Evolutionary conservation across 2,888 invertebrate species (phyloP).

Genomic region (Melanostoma mellinum): DNA sequence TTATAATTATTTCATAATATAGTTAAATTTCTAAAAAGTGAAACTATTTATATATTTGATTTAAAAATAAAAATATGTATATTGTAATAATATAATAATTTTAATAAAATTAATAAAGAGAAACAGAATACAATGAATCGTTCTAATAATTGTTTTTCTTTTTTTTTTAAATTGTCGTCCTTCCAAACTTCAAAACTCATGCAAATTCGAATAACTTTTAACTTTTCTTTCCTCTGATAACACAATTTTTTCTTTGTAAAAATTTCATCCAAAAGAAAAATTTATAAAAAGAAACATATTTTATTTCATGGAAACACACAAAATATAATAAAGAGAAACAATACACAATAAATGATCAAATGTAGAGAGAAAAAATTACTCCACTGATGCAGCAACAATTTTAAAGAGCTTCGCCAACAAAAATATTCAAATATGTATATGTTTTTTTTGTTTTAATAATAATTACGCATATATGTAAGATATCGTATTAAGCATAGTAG

Average conservation of each 20-base stretch:
- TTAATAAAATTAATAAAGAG: slow-evolving; percentile 62
- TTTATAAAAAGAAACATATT: slow-evolving; percentile 20
- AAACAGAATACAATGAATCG: slow-evolving; percentile 65
- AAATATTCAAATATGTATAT: slow-evolving; percentile 30
- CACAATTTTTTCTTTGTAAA: slow-evolving; percentile 24
- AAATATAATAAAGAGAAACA: slow-evolving; percentile 6
- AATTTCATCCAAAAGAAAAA: slow-evolving; percentile 11
- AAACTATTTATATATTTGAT: slow-evolving; percentile 71
- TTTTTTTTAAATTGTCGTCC: not conserved
- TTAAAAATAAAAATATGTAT: slow-evolving; percentile 59
- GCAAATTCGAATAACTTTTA: slow-evolving; percentile 31
- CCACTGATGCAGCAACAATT: slow-evolving; percentile 53
- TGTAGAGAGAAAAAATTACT: slow-evolving; percentile 11
- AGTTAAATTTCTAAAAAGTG: slow-evolving; percentile 66
- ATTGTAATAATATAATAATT: slow-evolving; percentile 54
- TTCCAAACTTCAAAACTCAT: slow-evolving; percentile 25
- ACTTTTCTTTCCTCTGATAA: not conserved
- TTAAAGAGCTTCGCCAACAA: slow-evolving; percentile 14
- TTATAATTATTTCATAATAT: slow-evolving; percentile 59
- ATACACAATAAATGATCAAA: slow-evolving; percentile 30
- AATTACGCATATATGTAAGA: slow-evolving; percentile 29
- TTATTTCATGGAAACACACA: slow-evolving; percentile 29
- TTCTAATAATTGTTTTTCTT: slow-evolving; percentile 14
- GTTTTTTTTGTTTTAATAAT: slow-evolving; percentile 31
- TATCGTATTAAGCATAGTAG: slow-evolving; percentile 24